These are phyloP conservation scores for Ophioninae sp. DNA, from an alignment of 2,888 invertebrate species.

Conservation along the genomic window DNA sequence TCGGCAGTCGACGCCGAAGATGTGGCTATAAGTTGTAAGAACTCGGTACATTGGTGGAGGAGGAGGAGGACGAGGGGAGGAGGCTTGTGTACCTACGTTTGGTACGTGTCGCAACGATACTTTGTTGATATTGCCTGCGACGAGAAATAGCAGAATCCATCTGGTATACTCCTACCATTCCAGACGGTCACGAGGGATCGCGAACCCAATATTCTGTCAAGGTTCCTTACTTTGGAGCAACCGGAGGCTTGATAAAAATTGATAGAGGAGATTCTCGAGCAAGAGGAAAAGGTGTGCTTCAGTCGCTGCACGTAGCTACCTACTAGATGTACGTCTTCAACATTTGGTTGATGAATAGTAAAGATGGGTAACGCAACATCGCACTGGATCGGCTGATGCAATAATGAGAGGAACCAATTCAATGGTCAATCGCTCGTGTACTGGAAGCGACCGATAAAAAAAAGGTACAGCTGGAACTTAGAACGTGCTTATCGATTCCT, in stretches of 20 bases:
- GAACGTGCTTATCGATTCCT: slow-evolving; percentile 58
- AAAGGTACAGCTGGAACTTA: slow-evolving; percentile 18
- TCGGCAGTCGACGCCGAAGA: slow-evolving; percentile 42
- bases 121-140: slow-evolving; percentile 36
- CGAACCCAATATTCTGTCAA: not conserved
- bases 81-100: slow-evolving; percentile 33
- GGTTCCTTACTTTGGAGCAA: not conserved
- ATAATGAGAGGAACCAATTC: slow-evolving; percentile 43
- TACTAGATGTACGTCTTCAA: not conserved
- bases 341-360: not conserved
- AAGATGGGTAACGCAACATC: not conserved
- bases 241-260: not conserved
- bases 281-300: not conserved
- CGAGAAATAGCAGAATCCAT: slow-evolving; percentile 30
- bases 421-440: slow-evolving; percentile 15
- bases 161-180: slow-evolving; percentile 13
- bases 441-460: slow-evolving; percentile 15
- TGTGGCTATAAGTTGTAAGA: slow-evolving; percentile 24
- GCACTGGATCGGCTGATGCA: not conserved
- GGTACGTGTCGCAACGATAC: slow-evolving; percentile 47
- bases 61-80: no score
- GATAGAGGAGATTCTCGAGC: not conserved
- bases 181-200: not conserved
- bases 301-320: not conserved
- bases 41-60: slow-evolving; percentile 12